A percentile compares a stretch with the other conserved stretches of the same genome.
Evolutionary conservation across 2,888 invertebrate species (phyloP).

Genomic region (Hymenopus coronatus): DNA sequence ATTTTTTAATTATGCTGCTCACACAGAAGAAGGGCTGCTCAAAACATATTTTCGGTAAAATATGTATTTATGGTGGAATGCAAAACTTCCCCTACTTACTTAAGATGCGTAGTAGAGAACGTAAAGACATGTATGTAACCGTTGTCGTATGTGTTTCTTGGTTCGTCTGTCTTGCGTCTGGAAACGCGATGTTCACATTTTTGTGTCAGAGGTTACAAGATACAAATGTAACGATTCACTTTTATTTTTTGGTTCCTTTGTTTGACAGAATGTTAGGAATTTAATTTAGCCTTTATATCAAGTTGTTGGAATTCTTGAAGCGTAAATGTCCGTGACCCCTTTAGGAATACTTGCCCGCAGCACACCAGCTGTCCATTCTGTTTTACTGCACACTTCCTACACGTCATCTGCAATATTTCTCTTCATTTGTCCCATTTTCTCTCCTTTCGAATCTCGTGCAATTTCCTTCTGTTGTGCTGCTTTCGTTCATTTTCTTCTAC

Average conservation of each 20-base stretch:
- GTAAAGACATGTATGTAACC: too few relatives aligned
- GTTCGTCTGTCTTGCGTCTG: too few relatives aligned
- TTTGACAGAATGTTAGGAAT: not conserved
- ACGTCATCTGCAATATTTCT: not conserved
- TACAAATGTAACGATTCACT: not conserved
- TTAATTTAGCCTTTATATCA: not conserved
- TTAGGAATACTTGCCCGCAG: not conserved
- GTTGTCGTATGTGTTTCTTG: too few relatives aligned
- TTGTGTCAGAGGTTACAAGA: too few relatives aligned
- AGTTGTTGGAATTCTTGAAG: not conserved
- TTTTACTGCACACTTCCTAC: not conserved
- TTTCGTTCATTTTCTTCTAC: not conserved
- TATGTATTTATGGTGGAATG: too few relatives aligned
- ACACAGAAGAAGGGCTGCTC: too few relatives aligned
- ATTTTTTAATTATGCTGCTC: too few relatives aligned
- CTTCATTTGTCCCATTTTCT: not conserved
- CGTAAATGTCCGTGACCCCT: not conserved
- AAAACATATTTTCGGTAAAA: too few relatives aligned
- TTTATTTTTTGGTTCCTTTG: not conserved
- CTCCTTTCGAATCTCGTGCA: not conserved
- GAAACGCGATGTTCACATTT: too few relatives aligned
- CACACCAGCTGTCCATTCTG: not conserved
- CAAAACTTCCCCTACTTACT: too few relatives aligned
- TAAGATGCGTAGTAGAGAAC: too few relatives aligned
- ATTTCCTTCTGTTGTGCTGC: not conserved